phyloP scores from a whole-genome alignment of 1,140 invertebrate genomes.

The Dendroctonus valens region DNA sequence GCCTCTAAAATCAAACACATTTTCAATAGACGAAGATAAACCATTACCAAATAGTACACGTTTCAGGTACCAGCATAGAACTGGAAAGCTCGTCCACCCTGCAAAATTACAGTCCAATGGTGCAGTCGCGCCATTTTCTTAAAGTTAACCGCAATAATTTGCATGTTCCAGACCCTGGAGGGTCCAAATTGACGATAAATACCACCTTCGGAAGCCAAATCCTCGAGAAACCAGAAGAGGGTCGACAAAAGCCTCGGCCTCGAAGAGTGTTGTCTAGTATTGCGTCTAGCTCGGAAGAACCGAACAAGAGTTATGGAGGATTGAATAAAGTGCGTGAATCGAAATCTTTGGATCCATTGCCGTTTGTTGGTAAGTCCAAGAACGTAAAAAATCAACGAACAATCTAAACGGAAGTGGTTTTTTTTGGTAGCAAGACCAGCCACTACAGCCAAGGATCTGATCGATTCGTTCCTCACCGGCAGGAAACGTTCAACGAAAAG shows the following conservation, averaged over 20 bases:
- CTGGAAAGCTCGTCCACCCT: conserved; percentile 48
- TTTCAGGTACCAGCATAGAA: conserved; percentile 47
- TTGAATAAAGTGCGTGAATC: conserved; percentile 53
- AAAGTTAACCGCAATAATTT: conserved; percentile 43
- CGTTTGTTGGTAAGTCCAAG: conserved; percentile 34
- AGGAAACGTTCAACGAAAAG: conserved; percentile 29
- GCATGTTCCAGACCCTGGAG: conserved; percentile 44
- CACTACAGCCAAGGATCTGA: conserved; percentile 31
- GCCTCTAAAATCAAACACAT: no score
- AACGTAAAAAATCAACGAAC: no score
- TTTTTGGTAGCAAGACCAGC: conserved; percentile 3
- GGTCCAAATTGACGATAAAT: conserved; percentile 55
- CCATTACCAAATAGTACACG: conserved; percentile 30
- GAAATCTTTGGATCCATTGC: conserved; percentile 55
- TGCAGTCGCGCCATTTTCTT: conserved; percentile 34
- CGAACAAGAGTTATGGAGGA: conserved; percentile 49
- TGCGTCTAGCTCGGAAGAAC: conserved; percentile 56
- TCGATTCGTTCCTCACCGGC: conserved; percentile 29
- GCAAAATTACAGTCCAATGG: conserved; percentile 46
- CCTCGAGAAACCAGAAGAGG: conserved; percentile 48
- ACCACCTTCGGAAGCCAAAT: conserved; percentile 51
- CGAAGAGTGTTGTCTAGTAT: conserved; percentile 55
- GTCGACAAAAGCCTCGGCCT: conserved; percentile 46
- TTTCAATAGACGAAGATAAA: neutral
- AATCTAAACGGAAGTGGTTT: neutral